Conservation (phyloP, 2,797 vertebrate genomes). For the Acanthurus tractus region DNA sequence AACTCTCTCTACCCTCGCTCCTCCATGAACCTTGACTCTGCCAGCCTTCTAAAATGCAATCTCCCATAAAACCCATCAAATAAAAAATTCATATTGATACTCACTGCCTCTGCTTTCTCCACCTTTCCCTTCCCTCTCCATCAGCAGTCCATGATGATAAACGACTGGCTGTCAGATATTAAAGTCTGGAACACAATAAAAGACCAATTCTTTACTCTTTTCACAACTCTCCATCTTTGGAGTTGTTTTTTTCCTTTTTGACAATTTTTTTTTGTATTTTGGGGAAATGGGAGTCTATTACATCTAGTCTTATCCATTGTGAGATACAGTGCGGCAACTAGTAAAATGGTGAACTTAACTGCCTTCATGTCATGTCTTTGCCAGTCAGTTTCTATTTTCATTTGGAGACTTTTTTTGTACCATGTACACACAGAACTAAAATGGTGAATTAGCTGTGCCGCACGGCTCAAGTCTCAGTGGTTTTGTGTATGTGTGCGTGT, state of each 20-base stretch:
- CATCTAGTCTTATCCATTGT: neutral
- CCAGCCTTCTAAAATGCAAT: constrained; percentile 78
- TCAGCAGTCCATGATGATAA: constrained; percentile 76
- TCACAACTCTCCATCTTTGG: constrained; percentile 31
- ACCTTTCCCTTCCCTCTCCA: constrained; percentile 66
- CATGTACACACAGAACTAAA: neutral
- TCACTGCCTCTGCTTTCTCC: constrained; percentile 63
- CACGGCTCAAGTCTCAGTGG: constrained; percentile 10
- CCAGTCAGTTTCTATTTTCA: neutral
- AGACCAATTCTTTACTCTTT: constrained; percentile 54
- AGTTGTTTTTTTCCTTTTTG: constrained; percentile 32
- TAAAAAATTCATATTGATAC: constrained; percentile 86
- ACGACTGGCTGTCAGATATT: constrained; percentile 80
- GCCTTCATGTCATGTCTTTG: constrained; percentile 9
- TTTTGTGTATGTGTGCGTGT: neutral
- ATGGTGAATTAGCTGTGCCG: constrained; percentile 29
- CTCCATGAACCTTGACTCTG: constrained; percentile 71
- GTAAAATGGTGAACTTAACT: neutral
- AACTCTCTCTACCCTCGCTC: constrained; percentile 48
- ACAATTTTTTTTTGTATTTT: constrained; percentile 26
- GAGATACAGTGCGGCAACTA: neutral
- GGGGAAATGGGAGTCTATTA: neutral
- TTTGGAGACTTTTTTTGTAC: neutral
- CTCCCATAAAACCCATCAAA: constrained; percentile 83
- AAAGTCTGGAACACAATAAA: constrained; percentile 81